Conservation (phyloP, 2,113 vertebrate genomes). For the Planiliza haematocheilus region DNA sequence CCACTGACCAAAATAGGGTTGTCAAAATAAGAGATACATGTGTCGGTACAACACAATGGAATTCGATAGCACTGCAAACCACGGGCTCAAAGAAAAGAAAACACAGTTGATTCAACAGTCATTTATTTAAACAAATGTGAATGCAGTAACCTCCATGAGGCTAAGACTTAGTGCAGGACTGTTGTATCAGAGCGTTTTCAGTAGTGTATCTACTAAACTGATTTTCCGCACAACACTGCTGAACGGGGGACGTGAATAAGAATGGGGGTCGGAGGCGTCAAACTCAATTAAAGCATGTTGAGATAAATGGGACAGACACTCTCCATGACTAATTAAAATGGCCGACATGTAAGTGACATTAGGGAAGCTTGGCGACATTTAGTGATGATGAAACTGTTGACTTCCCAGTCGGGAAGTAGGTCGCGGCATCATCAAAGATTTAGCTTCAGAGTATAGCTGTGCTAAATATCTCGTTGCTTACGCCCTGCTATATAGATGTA, state of each 20-base stretch:
- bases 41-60: too few species aligned
- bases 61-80: too few species aligned
- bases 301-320: conserved; percentile 74
- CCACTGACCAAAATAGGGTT: too few species aligned
- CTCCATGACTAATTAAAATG: conserved; percentile 79
- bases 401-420: conserved; percentile 73
- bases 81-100: too few species aligned
- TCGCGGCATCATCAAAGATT: conserved; percentile 77
- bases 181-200: too few species aligned
- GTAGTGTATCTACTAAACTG: not conserved
- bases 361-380: conserved; percentile 67
- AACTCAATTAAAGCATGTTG: conserved; percentile 62
- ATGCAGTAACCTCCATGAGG: too few species aligned
- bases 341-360: conserved; percentile 78
- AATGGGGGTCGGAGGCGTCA: conserved; percentile 59
- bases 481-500: not conserved
- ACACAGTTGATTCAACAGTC: too few species aligned
- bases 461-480: conserved; percentile 60
- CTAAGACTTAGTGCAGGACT: too few species aligned
- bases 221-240: conserved; percentile 30
- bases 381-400: conserved; percentile 70
- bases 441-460: conserved; percentile 39
- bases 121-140: too few species aligned
- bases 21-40: too few species aligned
- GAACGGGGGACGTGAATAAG: conserved; percentile 33